Evolutionary conservation across 2,888 invertebrate genomes (phyloP).

Genomic region (Ornithoptera alexandrae): DNA sequence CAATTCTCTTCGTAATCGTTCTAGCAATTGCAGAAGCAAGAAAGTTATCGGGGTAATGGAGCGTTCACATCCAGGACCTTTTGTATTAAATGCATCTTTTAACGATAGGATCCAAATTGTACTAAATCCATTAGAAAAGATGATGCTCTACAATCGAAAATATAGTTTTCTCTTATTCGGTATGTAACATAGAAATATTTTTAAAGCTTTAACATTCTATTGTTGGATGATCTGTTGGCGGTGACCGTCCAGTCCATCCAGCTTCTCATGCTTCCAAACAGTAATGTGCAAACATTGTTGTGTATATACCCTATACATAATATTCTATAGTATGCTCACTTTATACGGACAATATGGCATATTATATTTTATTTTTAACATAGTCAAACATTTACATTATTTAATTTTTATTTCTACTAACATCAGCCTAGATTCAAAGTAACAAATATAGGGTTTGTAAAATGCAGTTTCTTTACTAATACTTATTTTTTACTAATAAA

Average conservation of each 20-base stretch:
- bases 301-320: too few relatives aligned
- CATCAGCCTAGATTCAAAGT: too few relatives aligned
- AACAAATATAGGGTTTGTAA: too few relatives aligned
- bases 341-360: not conserved
- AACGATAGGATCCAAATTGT: constrained; percentile 10
- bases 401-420: too few relatives aligned
- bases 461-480: too few relatives aligned
- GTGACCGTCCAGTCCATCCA: too few relatives aligned
- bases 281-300: too few relatives aligned
- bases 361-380: not conserved
- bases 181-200: not conserved
- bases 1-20: constrained; percentile 1
- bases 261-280: too few relatives aligned
- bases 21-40: constrained; percentile 7
- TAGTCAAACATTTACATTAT: too few relatives aligned
- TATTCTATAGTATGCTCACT: not conserved
- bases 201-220: not conserved
- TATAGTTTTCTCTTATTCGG: not conserved
- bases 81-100: constrained; percentile 22
- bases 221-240: too few relatives aligned
- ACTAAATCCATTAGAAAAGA: constrained; percentile 9
- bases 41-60: constrained; percentile 15
- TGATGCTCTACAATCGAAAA: not conserved
- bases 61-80: constrained; percentile 16
- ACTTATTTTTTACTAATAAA: too few relatives aligned